Percentiles rank a stretch among this genome's conserved stretches.
Conservation (phyloP, 64 coral and sea anemone species). For the Dendronephthya gigantea region DNA sequence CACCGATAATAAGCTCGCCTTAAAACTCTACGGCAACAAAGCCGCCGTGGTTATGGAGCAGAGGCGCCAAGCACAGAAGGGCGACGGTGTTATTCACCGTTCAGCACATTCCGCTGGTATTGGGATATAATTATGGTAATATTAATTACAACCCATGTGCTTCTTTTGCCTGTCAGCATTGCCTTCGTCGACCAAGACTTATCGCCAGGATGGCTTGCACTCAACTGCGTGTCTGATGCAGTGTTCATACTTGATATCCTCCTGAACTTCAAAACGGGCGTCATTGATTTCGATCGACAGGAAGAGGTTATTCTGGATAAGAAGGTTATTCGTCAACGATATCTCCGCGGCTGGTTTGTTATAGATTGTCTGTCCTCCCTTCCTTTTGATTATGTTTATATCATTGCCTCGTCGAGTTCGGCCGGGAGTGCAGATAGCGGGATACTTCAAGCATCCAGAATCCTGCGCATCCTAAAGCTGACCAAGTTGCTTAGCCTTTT, state of each 20-base stretch:
- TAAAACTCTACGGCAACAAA: conserved; percentile 92
- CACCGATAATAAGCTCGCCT: conserved; percentile 89
- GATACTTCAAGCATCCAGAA: conserved; percentile 74
- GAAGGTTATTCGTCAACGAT: conserved; percentile 44
- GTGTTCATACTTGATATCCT: conserved; percentile 76
- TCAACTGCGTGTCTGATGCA: conserved; percentile 76
- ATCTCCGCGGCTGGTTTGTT: conserved; percentile 73
- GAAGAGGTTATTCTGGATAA: conserved; percentile 88
- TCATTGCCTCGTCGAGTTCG: conserved; percentile 61
- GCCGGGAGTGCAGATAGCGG: conserved; percentile 31
- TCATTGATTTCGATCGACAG: conserved; percentile 75
- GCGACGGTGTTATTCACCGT: conserved; percentile 80
- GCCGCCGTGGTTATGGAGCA: conserved; percentile 85
- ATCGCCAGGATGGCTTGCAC: conserved; percentile 65
- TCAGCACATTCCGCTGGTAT: conserved; percentile 97
- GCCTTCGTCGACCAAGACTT: conserved; percentile 73
- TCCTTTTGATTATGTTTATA: conserved; percentile 90
- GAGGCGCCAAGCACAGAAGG: conserved; percentile 44
- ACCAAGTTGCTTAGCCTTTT: conserved; percentile 80
- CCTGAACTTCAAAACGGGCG: conserved; percentile 77
- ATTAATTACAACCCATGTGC: conserved; percentile 76
- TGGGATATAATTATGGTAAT: conserved; percentile 80
- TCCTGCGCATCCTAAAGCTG: conserved; percentile 83
- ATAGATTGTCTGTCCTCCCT: conserved; percentile 89
- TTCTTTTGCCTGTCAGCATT: conserved; percentile 82